Evolutionary conservation across 2,888 invertebrate genomes (phyloP).

Genomic region (Anagyrus pseudococci): DNA sequence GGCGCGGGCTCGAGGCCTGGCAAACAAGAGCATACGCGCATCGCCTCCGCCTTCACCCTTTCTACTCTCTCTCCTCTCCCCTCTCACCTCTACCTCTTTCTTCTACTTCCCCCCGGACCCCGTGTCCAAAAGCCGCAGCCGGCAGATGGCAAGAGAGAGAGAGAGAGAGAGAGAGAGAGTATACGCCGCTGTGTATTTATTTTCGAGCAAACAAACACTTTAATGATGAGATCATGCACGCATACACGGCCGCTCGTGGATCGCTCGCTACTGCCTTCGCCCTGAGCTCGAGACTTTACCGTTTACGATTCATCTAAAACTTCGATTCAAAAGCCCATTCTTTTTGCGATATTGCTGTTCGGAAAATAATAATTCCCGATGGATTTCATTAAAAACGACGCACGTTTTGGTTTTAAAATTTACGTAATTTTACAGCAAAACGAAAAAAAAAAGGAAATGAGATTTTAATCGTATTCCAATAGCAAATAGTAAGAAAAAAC

Average conservation of each 20-base stretch:
- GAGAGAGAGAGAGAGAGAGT: conserved; percentile 31
- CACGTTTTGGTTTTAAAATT: too few relatives aligned
- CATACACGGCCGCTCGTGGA: not conserved
- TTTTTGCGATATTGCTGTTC: too few relatives aligned
- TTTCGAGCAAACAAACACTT: conserved; percentile 57
- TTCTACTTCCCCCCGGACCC: not conserved
- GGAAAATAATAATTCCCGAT: too few relatives aligned
- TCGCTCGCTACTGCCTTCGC: not conserved
- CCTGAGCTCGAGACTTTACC: too few relatives aligned
- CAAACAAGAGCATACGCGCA: conserved; percentile 31
- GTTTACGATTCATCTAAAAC: too few relatives aligned
- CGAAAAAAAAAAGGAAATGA: too few relatives aligned
- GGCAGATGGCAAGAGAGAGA: conserved; percentile 42
- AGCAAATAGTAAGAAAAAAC: too few relatives aligned
- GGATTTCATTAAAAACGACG: too few relatives aligned
- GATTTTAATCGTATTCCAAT: too few relatives aligned
- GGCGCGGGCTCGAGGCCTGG: conserved; percentile 8
- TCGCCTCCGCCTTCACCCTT: conserved; percentile 5
- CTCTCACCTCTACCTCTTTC: not conserved
- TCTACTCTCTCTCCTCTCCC: not conserved
- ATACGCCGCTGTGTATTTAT: conserved; percentile 45
- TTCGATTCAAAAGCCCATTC: too few relatives aligned
- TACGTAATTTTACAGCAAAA: too few relatives aligned
- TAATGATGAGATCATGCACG: conserved; percentile 53
- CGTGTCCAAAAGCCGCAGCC: not conserved